These are phyloP conservation scores for Megaceryle maxima DNA, from an alignment of 2,113 vertebrate genomes.

Conservation along the genomic window DNA sequence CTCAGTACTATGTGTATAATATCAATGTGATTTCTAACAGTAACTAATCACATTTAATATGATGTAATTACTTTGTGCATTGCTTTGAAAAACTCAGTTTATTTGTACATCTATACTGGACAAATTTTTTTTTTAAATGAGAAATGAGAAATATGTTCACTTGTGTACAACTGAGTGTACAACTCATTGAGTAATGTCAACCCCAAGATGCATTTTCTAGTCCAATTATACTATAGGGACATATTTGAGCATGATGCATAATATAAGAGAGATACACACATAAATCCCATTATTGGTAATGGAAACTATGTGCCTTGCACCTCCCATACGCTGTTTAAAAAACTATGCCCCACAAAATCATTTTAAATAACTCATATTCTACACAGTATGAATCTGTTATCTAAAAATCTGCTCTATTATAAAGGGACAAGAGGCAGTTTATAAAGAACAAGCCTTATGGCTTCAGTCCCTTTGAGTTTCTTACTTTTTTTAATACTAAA, in stretches of 20 bases:
- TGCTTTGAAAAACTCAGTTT: background rate
- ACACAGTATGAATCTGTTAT: background rate
- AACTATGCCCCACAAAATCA: background rate
- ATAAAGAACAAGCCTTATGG: background rate
- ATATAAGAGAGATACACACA: background rate
- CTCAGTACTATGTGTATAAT: background rate
- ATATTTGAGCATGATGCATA: background rate
- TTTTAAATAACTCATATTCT: conserved; percentile 34
- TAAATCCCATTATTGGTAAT: background rate
- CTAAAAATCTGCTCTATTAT: background rate
- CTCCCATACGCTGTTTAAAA: conserved; percentile 12
- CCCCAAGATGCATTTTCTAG: background rate
- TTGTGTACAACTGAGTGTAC: background rate
- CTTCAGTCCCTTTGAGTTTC: background rate
- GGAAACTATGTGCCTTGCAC: background rate
- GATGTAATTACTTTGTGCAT: background rate
- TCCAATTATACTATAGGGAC: background rate
- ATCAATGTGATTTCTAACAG: background rate
- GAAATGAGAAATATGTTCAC: background rate
- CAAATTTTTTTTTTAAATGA: background rate
- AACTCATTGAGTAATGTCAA: background rate
- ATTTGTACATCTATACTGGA: background rate
- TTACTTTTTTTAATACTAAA: conserved; percentile 13
- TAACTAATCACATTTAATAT: background rate
- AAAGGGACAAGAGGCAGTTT: background rate